These are phyloP conservation scores for Lycia hirtaria DNA, from an alignment of 2,888 invertebrate genomes.

Conservation along the genomic window DNA sequence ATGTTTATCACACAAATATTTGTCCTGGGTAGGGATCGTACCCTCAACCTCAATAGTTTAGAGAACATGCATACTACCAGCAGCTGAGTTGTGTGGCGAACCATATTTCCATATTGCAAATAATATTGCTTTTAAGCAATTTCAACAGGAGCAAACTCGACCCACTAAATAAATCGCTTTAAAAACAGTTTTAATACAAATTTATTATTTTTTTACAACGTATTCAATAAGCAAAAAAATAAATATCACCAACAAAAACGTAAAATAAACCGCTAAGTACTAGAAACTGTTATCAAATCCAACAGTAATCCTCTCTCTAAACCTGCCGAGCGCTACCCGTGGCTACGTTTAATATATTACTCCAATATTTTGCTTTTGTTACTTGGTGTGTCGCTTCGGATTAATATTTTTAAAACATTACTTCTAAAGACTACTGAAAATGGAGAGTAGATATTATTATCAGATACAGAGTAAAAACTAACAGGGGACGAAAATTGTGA, in stretches of 20 bases:
- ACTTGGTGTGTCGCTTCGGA: slow-evolving; percentile 3
- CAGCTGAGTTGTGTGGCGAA: no score
- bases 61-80: no score
- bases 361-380: slow-evolving; percentile 18
- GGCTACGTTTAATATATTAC: slow-evolving; percentile 10
- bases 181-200: neutral
- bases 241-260: neutral
- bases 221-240: neutral
- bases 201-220: neutral
- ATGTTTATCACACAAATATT: no score
- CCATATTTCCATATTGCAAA: no score
- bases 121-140: neutral
- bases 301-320: neutral
- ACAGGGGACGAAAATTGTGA: no score
- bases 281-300: slow-evolving; percentile 1
- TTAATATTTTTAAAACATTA: slow-evolving; percentile 20
- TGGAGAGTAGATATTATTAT: neutral
- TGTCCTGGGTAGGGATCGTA: no score
- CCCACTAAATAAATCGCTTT: no score
- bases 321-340: neutral
- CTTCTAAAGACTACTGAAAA: neutral
- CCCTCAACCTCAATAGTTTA: no score
- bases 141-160: no score
- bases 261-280: neutral
- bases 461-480: no score